Evolutionary conservation across 2,113 vertebrate genomes (phyloP).

Genomic region (Microcebus tavaratra): DNA sequence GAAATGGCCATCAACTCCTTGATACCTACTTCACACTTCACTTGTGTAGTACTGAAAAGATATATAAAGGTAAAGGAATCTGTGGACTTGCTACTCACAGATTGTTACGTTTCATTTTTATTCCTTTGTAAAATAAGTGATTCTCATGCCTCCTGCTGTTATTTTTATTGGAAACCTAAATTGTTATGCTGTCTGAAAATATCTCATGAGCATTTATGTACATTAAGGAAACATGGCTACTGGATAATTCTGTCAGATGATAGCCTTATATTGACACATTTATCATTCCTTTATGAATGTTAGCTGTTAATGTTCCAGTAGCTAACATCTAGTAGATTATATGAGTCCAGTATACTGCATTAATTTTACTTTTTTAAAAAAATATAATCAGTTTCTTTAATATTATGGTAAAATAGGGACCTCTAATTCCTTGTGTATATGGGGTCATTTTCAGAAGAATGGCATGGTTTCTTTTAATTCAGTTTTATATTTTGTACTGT

Average conservation of each 20-base stretch:
- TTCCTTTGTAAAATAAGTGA: not conserved
- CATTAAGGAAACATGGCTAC: not conserved
- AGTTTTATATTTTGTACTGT: not conserved
- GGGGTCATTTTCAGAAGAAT: conserved; percentile 29
- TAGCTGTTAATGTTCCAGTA: not conserved
- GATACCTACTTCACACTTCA: conserved; percentile 99
- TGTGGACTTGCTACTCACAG: not conserved
- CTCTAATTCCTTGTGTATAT: conserved; percentile 7
- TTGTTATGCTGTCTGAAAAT: not conserved
- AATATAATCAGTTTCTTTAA: not conserved
- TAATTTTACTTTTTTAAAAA: conserved; percentile 50
- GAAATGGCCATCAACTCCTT: conserved; percentile 93
- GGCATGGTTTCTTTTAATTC: conserved; percentile 15
- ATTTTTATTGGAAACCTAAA: conserved; percentile 13
- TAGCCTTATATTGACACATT: not conserved
- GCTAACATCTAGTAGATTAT: not conserved
- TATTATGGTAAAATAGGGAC: not conserved
- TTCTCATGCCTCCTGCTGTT: not conserved
- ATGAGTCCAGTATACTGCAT: not conserved
- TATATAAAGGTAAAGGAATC: conserved; percentile 87
- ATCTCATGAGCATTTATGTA: not conserved
- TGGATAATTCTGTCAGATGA: not conserved
- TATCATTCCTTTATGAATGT: conserved; percentile 6
- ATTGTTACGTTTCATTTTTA: not conserved
- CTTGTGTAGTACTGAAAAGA: conserved; percentile 88